phyloP scores from a whole-genome alignment of 2,888 invertebrate species.

The Chalcosyrphus nemorum region DNA sequence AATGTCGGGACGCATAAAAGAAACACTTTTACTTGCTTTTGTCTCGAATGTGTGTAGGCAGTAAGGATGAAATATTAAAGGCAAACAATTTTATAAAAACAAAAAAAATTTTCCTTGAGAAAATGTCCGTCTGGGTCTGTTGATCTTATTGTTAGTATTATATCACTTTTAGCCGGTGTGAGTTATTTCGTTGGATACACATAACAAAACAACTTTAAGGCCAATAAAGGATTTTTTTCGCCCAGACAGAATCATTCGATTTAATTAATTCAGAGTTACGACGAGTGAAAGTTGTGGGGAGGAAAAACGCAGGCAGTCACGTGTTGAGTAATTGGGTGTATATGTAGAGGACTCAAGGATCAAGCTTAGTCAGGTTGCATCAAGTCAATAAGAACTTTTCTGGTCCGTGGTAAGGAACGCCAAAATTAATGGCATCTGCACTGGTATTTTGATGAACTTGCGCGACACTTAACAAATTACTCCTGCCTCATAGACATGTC shows the following conservation, averaged over 20 bases:
- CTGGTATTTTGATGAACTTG: too few relatives aligned
- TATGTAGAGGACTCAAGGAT: too few relatives aligned
- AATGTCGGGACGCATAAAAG: neutral
- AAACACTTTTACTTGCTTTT: conserved; percentile 4
- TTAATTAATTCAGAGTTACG: neutral
- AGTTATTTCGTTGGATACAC: neutral
- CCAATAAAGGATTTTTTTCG: neutral
- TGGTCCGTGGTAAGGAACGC: too few relatives aligned
- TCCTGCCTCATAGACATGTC: too few relatives aligned
- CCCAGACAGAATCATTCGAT: conserved; percentile 13
- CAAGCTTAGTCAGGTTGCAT: too few relatives aligned
- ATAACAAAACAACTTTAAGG: neutral
- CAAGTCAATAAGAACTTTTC: too few relatives aligned
- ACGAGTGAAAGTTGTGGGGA: neutral
- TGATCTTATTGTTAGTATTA: conserved; percentile 8
- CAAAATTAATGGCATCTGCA: too few relatives aligned
- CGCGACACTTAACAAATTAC: too few relatives aligned
- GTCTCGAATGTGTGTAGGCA: neutral
- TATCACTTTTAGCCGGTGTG: neutral
- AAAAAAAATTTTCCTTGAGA: neutral
- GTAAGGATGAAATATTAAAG: neutral
- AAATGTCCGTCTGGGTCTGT: neutral
- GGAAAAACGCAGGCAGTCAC: neutral
- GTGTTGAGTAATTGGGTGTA: neutral
- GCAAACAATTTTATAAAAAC: neutral